phyloP scores from a whole-genome alignment of 2,113 vertebrate species.

The Dinomys branickii region DNA sequence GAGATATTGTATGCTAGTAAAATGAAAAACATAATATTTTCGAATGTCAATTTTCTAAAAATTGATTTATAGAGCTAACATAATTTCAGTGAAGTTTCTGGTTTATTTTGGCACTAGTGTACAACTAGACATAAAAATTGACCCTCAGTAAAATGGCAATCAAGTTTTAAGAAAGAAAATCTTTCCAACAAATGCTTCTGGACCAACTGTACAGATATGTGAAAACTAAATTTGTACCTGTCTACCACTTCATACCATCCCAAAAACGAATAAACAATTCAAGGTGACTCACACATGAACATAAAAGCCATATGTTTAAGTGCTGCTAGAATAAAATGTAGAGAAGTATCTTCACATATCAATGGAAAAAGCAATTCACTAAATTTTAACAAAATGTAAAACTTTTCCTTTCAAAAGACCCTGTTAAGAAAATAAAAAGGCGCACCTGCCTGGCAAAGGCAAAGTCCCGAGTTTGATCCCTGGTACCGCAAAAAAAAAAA shows the following conservation, averaged over 20 bases:
- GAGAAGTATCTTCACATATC: background rate
- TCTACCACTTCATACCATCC: background rate
- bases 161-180: background rate
- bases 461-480: too few species aligned
- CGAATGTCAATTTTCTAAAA: background rate
- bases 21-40: background rate
- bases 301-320: background rate
- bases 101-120: background rate
- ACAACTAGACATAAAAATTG: background rate
- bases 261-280: background rate
- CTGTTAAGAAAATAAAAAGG: background rate
- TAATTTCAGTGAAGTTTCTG: background rate
- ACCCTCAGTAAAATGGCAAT: background rate
- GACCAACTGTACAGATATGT: background rate
- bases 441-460: too few species aligned
- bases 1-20: background rate
- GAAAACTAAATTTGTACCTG: background rate
- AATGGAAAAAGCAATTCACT: background rate
- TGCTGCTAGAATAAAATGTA: background rate
- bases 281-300: background rate
- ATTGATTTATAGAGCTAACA: background rate
- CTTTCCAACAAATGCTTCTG: background rate
- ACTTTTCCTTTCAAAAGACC: background rate
- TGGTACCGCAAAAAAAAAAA: too few species aligned
- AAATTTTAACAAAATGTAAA: background rate